Evolutionary conservation across 2,113 vertebrate species (phyloP).

Genomic region (Machaerirhynchus nigripectus): DNA sequence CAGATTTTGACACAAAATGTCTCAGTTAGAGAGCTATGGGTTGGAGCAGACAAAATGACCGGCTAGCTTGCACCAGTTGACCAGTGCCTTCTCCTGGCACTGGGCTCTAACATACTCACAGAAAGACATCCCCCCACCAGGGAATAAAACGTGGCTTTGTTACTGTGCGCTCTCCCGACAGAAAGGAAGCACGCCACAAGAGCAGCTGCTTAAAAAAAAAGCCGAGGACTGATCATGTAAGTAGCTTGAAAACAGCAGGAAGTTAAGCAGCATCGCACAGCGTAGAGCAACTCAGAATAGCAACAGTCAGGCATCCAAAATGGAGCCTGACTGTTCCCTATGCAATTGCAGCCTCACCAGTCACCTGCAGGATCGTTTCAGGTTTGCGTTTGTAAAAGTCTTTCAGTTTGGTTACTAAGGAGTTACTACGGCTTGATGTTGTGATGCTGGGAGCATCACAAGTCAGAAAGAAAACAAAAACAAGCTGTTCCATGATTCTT

Average conservation of each 20-base stretch:
- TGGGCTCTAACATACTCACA: neutral
- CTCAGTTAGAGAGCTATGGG: neutral
- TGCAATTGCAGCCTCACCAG: neutral
- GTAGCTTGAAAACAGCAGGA: conserved; percentile 25
- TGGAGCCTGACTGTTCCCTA: neutral
- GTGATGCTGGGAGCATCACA: neutral
- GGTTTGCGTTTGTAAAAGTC: neutral
- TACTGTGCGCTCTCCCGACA: neutral
- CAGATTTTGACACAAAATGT: neutral
- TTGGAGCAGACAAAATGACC: neutral
- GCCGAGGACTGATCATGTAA: neutral
- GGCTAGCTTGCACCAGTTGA: neutral
- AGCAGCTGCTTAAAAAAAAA: neutral
- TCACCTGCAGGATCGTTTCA: neutral
- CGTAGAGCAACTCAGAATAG: neutral
- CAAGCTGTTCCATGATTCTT: neutral
- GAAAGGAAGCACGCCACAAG: neutral
- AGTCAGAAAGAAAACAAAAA: neutral
- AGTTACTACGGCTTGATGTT: neutral
- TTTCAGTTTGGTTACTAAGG: neutral
- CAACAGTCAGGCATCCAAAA: conserved; percentile 49
- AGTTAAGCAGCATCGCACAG: conserved; percentile 6
- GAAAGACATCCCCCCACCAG: neutral
- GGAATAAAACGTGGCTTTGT: neutral
- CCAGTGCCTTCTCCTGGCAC: neutral